Percentiles rank a stretch among this genome's conserved stretches.
phyloP scores from a whole-genome alignment of 2,797 vertebrate genomes.

The Tadarida brasiliensis region DNA sequence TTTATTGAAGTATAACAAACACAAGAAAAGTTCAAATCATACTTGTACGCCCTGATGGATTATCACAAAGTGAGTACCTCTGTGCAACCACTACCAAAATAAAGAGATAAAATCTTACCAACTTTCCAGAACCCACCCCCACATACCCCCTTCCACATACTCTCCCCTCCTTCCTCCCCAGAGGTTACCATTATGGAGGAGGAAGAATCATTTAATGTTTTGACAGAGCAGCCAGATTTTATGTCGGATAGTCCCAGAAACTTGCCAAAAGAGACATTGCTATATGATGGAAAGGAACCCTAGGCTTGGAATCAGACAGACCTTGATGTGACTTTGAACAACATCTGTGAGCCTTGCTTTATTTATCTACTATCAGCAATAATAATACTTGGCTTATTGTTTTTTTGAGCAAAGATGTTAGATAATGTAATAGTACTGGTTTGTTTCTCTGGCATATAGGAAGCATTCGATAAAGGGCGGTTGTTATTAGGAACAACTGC shows the following conservation, averaged over 20 bases:
- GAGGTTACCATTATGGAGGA: neutral
- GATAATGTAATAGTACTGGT: neutral
- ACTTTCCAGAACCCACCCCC: neutral
- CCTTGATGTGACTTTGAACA: neutral
- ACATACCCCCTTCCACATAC: accelerated
- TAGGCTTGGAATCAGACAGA: neutral
- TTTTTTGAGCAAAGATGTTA: neutral
- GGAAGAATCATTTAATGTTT: neutral
- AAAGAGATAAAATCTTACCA: neutral
- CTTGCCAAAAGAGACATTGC: neutral
- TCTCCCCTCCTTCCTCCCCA: neutral
- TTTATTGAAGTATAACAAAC: neutral
- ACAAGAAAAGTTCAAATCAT: neutral
- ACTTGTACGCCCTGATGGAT: neutral
- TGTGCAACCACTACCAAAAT: neutral
- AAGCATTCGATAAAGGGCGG: neutral
- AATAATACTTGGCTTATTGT: neutral
- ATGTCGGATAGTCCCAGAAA: neutral
- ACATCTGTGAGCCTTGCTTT: neutral
- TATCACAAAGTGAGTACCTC: neutral
- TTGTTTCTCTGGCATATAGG: neutral
- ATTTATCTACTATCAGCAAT: neutral
- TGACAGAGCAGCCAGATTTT: neutral
- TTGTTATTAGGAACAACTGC: neutral
- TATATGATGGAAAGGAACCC: neutral